A percentile compares a stretch with the other conserved stretches of the same genome.
Evolutionary conservation across 2,113 vertebrate species (phyloP).

Genomic region (Ceuthmochares aereus): DNA sequence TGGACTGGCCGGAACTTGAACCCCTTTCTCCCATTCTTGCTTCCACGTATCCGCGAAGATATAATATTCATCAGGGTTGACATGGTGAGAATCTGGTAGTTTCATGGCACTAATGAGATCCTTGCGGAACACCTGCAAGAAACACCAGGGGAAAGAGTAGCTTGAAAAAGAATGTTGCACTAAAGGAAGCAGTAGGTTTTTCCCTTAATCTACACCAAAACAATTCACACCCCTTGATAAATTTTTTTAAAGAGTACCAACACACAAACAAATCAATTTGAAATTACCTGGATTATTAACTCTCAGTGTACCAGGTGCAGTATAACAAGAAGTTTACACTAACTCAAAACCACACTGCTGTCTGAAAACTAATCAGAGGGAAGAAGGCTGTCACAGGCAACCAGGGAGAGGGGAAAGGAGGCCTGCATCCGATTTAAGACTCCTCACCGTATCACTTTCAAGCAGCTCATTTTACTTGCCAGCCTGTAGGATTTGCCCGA

Average conservation of each 20-base stretch:
- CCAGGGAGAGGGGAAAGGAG: not conserved
- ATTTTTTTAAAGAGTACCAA: not conserved
- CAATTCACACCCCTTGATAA: not conserved
- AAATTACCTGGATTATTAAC: not conserved
- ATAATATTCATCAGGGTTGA: constrained; percentile 93
- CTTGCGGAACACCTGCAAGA: constrained; percentile 93
- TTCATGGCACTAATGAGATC: constrained; percentile 99
- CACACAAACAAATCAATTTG: not conserved
- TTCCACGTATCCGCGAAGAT: constrained; percentile 94
- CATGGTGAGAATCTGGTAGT: constrained; percentile 93
- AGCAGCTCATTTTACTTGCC: not conserved
- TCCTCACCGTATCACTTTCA: not conserved
- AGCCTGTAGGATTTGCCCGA: not conserved
- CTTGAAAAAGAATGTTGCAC: rapidly evolving
- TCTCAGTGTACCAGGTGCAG: not conserved
- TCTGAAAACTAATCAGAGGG: not conserved
- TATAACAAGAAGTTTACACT: not conserved
- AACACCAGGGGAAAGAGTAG: not conserved
- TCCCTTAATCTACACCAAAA: not conserved
- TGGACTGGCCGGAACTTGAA: constrained; percentile 93
- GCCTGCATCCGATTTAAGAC: not conserved
- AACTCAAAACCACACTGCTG: not conserved
- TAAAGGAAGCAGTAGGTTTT: not conserved
- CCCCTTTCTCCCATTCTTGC: constrained; percentile 98
- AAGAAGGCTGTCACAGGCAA: not conserved